Conservation (phyloP, 2,797 vertebrate species). For the Lepilemur septentrionalis region DNA sequence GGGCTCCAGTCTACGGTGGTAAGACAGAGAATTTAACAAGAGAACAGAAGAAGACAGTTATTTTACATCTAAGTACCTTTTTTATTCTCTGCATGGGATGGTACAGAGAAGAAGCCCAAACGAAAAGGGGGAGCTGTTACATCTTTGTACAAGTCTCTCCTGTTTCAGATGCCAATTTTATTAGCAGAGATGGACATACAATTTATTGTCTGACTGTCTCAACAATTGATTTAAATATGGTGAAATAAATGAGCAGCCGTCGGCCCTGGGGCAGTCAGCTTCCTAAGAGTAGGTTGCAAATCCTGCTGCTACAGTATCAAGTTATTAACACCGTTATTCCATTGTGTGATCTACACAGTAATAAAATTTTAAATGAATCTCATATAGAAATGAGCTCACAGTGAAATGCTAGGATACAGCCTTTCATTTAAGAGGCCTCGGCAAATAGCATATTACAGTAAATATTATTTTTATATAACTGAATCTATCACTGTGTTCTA, state of each 20-base stretch:
- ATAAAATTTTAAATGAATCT: constrained; percentile 13
- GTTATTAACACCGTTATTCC: background rate
- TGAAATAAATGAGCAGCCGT: constrained; percentile 63
- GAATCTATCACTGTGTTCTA: background rate
- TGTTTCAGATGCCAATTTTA: constrained; percentile 41
- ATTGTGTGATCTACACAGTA: background rate
- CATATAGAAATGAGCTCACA: background rate
- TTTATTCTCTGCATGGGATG: background rate
- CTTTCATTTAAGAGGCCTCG: background rate
- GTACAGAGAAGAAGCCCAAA: background rate
- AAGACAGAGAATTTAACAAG: background rate
- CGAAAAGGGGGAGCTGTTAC: background rate
- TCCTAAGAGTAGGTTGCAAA: background rate
- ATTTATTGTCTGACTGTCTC: constrained; percentile 46
- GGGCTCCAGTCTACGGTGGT: background rate
- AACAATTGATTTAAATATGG: constrained; percentile 68
- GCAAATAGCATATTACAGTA: background rate
- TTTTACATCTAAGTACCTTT: background rate
- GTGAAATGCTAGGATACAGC: background rate
- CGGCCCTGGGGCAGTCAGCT: constrained; percentile 32
- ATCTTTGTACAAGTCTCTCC: background rate
- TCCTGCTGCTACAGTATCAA: background rate
- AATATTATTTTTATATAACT: background rate
- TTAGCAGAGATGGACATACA: constrained; percentile 34
- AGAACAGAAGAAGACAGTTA: background rate